Percentiles rank a stretch among this genome's conserved stretches.
Evolutionary conservation across 2,797 vertebrate genomes (phyloP).

Genomic region (Manis pentadactyla): DNA sequence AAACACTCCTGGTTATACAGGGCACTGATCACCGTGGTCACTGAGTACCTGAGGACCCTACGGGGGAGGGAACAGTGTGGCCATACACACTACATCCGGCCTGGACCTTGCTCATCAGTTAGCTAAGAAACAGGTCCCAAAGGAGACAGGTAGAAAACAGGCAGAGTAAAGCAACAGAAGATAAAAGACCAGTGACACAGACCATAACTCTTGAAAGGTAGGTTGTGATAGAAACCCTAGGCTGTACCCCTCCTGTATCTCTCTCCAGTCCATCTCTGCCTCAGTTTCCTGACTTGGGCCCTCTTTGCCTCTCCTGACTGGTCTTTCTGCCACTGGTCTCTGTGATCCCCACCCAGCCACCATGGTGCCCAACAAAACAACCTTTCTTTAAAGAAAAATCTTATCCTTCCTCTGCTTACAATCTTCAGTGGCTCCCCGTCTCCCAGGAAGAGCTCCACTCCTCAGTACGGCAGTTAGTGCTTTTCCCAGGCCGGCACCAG

Average conservation of each 20-base stretch:
- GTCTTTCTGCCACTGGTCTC: not conserved
- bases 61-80: not conserved
- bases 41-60: not conserved
- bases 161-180: not conserved
- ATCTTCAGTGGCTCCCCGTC: not conserved
- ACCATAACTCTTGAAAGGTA: fast-evolving
- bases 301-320: not conserved
- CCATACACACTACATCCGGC: not conserved
- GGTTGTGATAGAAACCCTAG: not conserved
- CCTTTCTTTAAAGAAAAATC: not conserved
- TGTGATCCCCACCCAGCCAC: not conserved
- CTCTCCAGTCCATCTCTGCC: not conserved
- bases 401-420: not conserved
- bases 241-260: fast-evolving
- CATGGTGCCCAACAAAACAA: not conserved
- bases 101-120: not conserved
- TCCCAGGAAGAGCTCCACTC: fast-evolving
- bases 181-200: not conserved
- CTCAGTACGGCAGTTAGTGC: fast-evolving
- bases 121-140: not conserved
- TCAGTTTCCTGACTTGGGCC: not conserved
- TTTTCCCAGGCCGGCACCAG: not conserved
- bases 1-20: not conserved
- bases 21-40: not conserved
- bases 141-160: not conserved